Percentiles rank a stretch among this genome's conserved stretches.
These are phyloP conservation scores for Turnix velox DNA, from an alignment of 2,113 vertebrate species.

Conservation along the genomic window DNA sequence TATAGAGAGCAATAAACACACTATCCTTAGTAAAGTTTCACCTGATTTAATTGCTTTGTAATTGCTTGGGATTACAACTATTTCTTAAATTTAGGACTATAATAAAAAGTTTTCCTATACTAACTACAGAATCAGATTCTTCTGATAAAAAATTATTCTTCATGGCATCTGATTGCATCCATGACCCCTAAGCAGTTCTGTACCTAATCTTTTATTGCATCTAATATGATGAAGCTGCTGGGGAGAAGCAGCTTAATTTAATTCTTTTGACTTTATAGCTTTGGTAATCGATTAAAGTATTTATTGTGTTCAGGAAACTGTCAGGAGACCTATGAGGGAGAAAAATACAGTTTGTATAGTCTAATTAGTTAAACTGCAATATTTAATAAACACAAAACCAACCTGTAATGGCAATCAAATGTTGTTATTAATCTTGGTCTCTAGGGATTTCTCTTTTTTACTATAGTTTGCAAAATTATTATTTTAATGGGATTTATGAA, in stretches of 20 bases:
- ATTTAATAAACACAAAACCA: constrained; percentile 70
- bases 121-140: background rate
- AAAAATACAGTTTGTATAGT: constrained; percentile 1
- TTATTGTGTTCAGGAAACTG: background rate
- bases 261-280: background rate
- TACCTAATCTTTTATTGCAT: background rate
- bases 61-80: background rate
- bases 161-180: background rate
- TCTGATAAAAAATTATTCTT: background rate
- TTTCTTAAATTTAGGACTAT: background rate
- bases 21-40: background rate
- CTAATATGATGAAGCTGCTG: background rate
- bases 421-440: constrained; percentile 55
- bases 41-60: background rate
- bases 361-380: constrained; percentile 73
- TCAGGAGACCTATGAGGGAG: constrained; percentile 31
- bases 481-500: constrained; percentile 12
- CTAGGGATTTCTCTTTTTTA: background rate
- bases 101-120: background rate
- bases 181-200: background rate
- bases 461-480: background rate
- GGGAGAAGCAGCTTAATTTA: background rate
- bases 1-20: background rate
- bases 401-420: constrained; percentile 67
- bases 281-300: background rate